Percentiles rank a stretch among this genome's conserved stretches.
Evolutionary conservation across 2,113 vertebrate genomes (phyloP).

Genomic region (Bothrops jararaca): DNA sequence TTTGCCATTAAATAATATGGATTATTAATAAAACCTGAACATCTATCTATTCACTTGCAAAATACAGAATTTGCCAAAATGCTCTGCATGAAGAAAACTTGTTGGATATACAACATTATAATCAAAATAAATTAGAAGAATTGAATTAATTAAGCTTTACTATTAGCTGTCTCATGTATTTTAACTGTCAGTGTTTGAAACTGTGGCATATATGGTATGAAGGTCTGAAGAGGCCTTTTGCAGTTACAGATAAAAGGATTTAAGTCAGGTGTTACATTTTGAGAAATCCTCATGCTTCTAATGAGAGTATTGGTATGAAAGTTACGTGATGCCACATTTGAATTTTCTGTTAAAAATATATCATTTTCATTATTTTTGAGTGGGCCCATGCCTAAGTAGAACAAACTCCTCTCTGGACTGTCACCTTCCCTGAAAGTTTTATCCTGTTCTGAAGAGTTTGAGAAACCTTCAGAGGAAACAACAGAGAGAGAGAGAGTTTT

Average conservation of each 20-base stretch:
- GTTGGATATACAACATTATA: not conserved
- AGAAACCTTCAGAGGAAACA: slow-evolving; percentile 83
- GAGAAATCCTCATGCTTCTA: slow-evolving; percentile 37
- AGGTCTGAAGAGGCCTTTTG: slow-evolving; percentile 27
- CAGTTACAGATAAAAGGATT: slow-evolving; percentile 40
- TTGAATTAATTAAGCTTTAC: slow-evolving; percentile 26
- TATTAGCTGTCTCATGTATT: slow-evolving; percentile 57
- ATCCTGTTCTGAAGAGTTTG: slow-evolving; percentile 73
- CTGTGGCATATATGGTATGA: slow-evolving; percentile 84
- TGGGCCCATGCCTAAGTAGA: slow-evolving; percentile 74
- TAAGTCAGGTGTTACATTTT: slow-evolving; percentile 43
- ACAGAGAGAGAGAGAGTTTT: slow-evolving; percentile 63
- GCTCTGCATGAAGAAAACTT: not conserved
- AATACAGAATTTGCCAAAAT: not conserved
- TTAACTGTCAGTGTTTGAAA: slow-evolving; percentile 72
- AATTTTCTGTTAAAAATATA: slow-evolving; percentile 36
- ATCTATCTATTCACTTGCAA: not conserved
- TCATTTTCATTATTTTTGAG: slow-evolving; percentile 54
- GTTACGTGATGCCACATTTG: slow-evolving; percentile 18
- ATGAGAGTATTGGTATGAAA: slow-evolving; percentile 45
- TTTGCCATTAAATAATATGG: not conserved
- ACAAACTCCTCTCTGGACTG: slow-evolving; percentile 63
- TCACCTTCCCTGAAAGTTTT: slow-evolving; percentile 54
- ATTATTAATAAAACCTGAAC: not conserved
- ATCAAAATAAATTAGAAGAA: not conserved